Conservation (phyloP, 2,888 invertebrate species). For the Oxyteleia sp. region DNA sequence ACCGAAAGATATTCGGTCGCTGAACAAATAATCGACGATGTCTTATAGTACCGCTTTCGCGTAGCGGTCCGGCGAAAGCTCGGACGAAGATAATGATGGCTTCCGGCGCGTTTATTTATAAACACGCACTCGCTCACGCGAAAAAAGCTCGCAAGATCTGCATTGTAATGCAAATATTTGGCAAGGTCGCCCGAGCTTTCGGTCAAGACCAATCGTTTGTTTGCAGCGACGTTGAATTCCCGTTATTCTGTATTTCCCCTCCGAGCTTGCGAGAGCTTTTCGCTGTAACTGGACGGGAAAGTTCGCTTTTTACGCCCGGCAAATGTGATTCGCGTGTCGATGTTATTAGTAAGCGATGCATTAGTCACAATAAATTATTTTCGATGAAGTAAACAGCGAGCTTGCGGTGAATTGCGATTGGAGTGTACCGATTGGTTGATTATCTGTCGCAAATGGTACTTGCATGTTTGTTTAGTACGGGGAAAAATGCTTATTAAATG, state of each 20-base stretch:
- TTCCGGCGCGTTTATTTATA: constrained; percentile 41
- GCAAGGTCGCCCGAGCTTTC: background rate
- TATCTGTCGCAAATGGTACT: background rate
- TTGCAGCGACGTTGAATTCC: constrained; percentile 24
- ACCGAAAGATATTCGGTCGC: constrained; percentile 33
- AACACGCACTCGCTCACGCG: constrained; percentile 15
- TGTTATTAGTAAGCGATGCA: constrained; percentile 24
- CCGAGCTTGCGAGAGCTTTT: constrained; percentile 39
- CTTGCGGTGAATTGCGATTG: too few relatives aligned
- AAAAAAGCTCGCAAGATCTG: constrained; percentile 4
- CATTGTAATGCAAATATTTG: constrained; percentile 17
- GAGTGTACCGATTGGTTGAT: background rate
- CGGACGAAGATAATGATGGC: too few relatives aligned
- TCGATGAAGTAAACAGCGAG: too few relatives aligned
- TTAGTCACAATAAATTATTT: constrained; percentile 15
- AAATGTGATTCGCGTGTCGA: constrained; percentile 30
- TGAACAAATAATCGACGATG: constrained; percentile 38
- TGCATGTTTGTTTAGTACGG: background rate
- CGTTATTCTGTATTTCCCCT: constrained; percentile 38
- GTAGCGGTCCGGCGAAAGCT: too few relatives aligned
- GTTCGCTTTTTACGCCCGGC: constrained; percentile 1
- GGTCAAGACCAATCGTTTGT: constrained; percentile 4
- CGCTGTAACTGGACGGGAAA: constrained; percentile 15
- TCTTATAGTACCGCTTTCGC: too few relatives aligned
- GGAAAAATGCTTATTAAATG: background rate